These are phyloP conservation scores for Xyliphius kryptos DNA, from an alignment of 2,113 vertebrate species.

Conservation along the genomic window DNA sequence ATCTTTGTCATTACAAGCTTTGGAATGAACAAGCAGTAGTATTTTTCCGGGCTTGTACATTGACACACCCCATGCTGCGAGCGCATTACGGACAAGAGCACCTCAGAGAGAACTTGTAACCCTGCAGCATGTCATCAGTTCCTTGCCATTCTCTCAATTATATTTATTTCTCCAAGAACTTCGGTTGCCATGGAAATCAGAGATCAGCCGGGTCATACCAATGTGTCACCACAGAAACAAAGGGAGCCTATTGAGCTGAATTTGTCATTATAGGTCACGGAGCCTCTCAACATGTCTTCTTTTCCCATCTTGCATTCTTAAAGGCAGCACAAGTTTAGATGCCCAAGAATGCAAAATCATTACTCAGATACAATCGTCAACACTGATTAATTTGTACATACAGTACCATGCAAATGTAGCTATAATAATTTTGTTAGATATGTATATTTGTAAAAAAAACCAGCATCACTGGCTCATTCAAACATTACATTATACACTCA, in stretches of 20 bases:
- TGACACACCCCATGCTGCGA: constrained; percentile 10
- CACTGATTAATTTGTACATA: neutral
- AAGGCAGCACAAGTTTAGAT: neutral
- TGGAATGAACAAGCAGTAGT: neutral
- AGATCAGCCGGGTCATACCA: constrained; percentile 16
- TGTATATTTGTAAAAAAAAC: too few relatives aligned
- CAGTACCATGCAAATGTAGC: too few relatives aligned
- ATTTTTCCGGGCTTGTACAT: neutral
- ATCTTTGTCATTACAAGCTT: neutral
- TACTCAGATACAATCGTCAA: too few relatives aligned
- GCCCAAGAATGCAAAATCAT: neutral
- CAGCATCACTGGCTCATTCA: too few relatives aligned
- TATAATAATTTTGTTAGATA: too few relatives aligned
- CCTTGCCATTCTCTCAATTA: constrained; percentile 30
- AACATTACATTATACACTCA: too few relatives aligned
- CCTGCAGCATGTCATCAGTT: constrained; percentile 15
- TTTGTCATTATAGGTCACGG: constrained; percentile 10
- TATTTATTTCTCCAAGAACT: constrained; percentile 30
- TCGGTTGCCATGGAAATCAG: constrained; percentile 41
- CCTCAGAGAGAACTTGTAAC: constrained; percentile 14
- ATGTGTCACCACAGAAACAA: constrained; percentile 19
- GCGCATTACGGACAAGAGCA: constrained; percentile 8
- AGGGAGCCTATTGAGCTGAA: constrained; percentile 5
- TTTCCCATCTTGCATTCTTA: neutral
- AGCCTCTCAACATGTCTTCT: constrained; percentile 10